Evolutionary conservation across 1,140 invertebrate species (phyloP).

Genomic region (Bombus waltoni): DNA sequence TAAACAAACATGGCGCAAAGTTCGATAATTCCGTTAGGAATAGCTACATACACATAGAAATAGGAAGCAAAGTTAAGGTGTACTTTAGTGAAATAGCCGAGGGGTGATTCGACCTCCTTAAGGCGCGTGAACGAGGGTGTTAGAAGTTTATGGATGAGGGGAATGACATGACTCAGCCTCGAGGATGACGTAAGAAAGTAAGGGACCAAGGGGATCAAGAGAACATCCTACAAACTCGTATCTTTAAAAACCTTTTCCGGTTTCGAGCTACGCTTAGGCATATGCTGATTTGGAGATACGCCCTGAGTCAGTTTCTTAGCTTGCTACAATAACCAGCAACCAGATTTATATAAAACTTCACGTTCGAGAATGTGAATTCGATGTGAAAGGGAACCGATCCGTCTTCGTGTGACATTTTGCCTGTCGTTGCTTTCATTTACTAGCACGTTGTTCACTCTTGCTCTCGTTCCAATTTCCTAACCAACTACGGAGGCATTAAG

Average conservation of each 20-base stretch:
- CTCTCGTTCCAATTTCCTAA: neutral
- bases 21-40: neutral
- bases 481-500: neutral
- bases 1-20: neutral
- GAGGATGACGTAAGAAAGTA: slow-evolving; percentile 59
- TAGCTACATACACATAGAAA: neutral
- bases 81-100: slow-evolving; percentile 1
- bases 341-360: neutral
- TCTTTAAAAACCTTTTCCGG: neutral
- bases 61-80: neutral
- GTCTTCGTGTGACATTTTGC: slow-evolving; percentile 1
- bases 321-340: neutral
- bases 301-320: neutral
- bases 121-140: slow-evolving; percentile 45
- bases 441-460: neutral
- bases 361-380: neutral
- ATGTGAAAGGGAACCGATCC: neutral
- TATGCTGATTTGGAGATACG: slow-evolving; percentile 2
- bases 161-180: slow-evolving; percentile 55
- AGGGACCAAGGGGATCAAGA: neutral
- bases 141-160: slow-evolving; percentile 46
- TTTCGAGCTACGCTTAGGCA: neutral
- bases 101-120: slow-evolving; percentile 21
- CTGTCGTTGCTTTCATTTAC: neutral
- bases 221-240: neutral